Evolutionary conservation across 2,888 invertebrate species (phyloP).

Genomic region (Temnothorax rugatulus): DNA sequence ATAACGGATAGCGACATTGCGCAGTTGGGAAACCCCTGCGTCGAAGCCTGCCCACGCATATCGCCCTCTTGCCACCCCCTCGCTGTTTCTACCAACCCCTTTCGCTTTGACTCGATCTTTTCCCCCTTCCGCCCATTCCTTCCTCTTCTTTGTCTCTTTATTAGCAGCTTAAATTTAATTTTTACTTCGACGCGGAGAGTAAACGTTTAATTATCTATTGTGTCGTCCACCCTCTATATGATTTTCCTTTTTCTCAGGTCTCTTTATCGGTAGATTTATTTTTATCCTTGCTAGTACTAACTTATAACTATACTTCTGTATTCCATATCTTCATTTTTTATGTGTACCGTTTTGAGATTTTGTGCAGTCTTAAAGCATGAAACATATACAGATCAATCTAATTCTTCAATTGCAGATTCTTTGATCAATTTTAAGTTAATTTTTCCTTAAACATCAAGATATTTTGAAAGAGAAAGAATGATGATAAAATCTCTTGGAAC

Average conservation of each 20-base stretch:
- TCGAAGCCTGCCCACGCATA: conserved; percentile 64
- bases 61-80: conserved; percentile 22
- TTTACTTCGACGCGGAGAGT: conserved; percentile 29
- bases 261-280: conserved; percentile 36
- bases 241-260: conserved; percentile 60
- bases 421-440: background rate
- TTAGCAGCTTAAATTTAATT: conserved; percentile 52
- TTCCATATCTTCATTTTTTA: background rate
- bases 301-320: background rate
- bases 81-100: conserved; percentile 41
- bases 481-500: background rate
- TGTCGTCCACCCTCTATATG: conserved; percentile 52
- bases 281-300: background rate
- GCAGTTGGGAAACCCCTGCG: conserved; percentile 80
- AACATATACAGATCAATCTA: background rate
- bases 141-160: conserved; percentile 32
- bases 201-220: conserved; percentile 49
- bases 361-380: background rate
- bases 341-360: background rate
- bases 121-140: conserved; percentile 11
- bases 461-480: background rate
- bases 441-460: background rate
- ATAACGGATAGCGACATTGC: conserved; percentile 84
- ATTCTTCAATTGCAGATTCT: background rate
- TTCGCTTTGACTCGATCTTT: conserved; percentile 58